Percentiles rank a stretch among this genome's conserved stretches.
Conservation (phyloP, 2,797 vertebrate genomes). For the Oryzias sinensis region DNA sequence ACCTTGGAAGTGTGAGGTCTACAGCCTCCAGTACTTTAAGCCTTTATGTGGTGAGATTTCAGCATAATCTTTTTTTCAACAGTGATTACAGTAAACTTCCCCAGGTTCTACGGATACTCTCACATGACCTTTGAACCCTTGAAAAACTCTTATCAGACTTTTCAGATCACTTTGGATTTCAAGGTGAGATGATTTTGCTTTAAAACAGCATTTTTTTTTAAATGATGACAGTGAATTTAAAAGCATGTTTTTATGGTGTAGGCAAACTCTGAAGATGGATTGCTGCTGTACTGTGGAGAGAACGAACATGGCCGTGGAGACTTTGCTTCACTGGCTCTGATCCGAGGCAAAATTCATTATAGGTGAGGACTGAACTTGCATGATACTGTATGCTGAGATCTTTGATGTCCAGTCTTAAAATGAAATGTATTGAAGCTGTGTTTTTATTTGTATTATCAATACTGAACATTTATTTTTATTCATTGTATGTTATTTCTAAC, state of each 20-base stretch:
- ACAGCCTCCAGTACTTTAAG: neutral
- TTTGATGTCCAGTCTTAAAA: neutral
- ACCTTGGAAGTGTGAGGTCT: neutral
- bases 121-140: slow-evolving; percentile 93
- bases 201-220: neutral
- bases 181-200: slow-evolving; percentile 76
- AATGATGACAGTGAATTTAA: slow-evolving; percentile 4
- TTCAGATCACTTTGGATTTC: slow-evolving; percentile 93
- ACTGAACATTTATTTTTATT: too few relatives aligned
- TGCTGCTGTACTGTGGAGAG: slow-evolving; percentile 94
- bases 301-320: slow-evolving; percentile 89
- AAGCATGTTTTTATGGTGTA: slow-evolving; percentile 47
- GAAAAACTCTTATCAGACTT: slow-evolving; percentile 93
- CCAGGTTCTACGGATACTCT: slow-evolving; percentile 90
- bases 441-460: too few relatives aligned
- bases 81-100: slow-evolving; percentile 88
- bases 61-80: slow-evolving; percentile 35
- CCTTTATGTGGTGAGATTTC: neutral
- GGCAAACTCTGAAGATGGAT: slow-evolving; percentile 87
- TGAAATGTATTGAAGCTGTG: neutral
- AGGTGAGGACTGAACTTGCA: slow-evolving; percentile 73
- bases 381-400: neutral
- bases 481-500: too few relatives aligned
- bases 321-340: slow-evolving; percentile 87
- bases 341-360: slow-evolving; percentile 87